Conservation (phyloP, 2,797 vertebrate species). For the Falco naumanni region DNA sequence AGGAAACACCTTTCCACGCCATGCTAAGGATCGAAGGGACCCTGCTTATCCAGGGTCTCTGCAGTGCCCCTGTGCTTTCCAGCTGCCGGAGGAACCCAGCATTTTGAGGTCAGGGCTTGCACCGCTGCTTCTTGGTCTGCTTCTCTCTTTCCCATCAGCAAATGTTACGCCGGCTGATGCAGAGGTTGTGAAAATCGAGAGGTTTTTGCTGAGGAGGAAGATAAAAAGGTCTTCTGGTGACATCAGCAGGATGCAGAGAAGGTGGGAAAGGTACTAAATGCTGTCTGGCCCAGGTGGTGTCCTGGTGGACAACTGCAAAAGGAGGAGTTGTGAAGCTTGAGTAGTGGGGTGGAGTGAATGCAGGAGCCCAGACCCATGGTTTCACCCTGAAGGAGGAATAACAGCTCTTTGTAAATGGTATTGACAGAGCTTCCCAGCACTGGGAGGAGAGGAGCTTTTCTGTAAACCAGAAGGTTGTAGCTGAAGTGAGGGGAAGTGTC, state of each 20-base stretch:
- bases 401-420: neutral
- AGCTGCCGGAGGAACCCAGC: neutral
- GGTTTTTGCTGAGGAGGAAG: neutral
- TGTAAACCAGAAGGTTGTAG: neutral
- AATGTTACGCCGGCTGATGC: rapidly evolving
- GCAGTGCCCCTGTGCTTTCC: neutral
- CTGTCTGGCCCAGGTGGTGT: neutral
- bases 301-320: neutral
- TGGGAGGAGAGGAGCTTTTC: neutral
- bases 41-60: neutral
- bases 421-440: neutral
- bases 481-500: neutral
- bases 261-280: neutral
- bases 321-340: neutral
- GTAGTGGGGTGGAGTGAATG: neutral
- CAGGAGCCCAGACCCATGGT: neutral
- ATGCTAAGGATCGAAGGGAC: neutral
- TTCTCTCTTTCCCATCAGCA: neutral
- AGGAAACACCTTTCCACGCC: neutral
- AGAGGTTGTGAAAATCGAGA: neutral
- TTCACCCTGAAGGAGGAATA: neutral
- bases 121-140: neutral
- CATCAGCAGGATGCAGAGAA: neutral
- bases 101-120: rapidly evolving
- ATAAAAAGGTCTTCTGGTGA: neutral